Base-by-base conservation (phyloP, 2,113 vertebrate species). In the Clarias batrachus region DNA sequence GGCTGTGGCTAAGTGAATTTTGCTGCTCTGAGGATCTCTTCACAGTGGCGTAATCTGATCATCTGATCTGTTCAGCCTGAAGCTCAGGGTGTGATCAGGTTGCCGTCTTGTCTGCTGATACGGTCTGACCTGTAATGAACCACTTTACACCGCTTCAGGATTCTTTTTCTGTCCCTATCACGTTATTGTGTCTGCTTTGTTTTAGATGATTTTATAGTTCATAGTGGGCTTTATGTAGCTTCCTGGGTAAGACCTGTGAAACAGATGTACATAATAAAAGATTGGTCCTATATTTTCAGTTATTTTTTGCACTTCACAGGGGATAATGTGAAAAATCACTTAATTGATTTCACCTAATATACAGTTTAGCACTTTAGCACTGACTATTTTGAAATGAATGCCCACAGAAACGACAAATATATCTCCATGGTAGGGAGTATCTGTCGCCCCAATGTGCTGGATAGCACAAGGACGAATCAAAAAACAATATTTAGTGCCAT, bases 11-110 rank as follows among this genome's bases (percentile, higher is more conserved):
- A 92, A 93, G 89, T 89, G 88, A 87, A 90, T 93, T 93, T 91
- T 16, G 87, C 83, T 74, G 33, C 88, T 81, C 70, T 88, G 88
- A 91, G 93, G 89, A 76, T 82, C 79, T 82, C 57, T 91, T 89
- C 60, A 57, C 89, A 92, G 89, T 84, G 90, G 88, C 89, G 91
- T 90, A 92, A 93, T 92, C 88, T 63, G 90, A 92, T 94, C 90
- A 90, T 85, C 87, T 86, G 87, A 86, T 84, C 85, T 82, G 83
- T 82, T 11, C 85, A 84, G 82, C 88, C 88, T 80, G 89, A 82
- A 90, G 86, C 37, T 48, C 79, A 60, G 68, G 25, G 80, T 80
- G 52, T 70, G 71, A 85, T 85, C 65, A 74, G 27, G 70, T 82
- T 88, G 84, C 59, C 78, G 65, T 25, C 84, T 77, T 48, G 80